Base-by-base conservation (phyloP, 2,113 vertebrate species). In the Naja naja region DNA sequence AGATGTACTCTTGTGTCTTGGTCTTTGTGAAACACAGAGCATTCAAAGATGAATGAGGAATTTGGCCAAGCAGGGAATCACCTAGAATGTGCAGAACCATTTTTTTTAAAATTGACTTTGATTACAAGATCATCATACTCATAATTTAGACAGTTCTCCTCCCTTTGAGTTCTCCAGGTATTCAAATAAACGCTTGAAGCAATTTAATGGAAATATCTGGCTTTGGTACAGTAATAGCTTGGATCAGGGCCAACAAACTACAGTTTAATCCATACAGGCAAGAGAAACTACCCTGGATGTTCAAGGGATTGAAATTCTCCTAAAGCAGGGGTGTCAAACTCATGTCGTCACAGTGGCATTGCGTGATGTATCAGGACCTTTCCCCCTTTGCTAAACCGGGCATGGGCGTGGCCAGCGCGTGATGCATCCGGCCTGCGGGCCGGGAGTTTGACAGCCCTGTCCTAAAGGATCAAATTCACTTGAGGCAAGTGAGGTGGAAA, bases 291-390 rank as follows among this genome's bases (percentile, higher is more conserved):
- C 5, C 34, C 64, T 18, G 12, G 12, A n/a, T 69, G 64, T 74
- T 69, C 64, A 69, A 34, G n/a, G 64, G 30, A 34, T 34, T 74
- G 64, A n/a, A 47, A 74, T 74, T 74, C 5, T 74, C 64, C 14
- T 18, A 55, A 55, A 55, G 4, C 4, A 20, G 54, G 18, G 54
- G 54, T 55, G 18, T 55, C 18, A 20, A 55, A 55, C 18, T 55
- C 18, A 55, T 5, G 18, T 20, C 4, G 0, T 55, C 18, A 55
- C 0, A 18, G 18, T 1, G 1, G 18, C 5, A 5, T 55, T 20
- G 22, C 5, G 1, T 6, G 20, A 55, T 1, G 5, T 55, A 55
- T 55, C 2, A 5, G 20, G 54, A 55, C 54, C 20, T 55, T 22
- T 55, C 4, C 20, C 20, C 5, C 54, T 55, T 55, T 5, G 5